Conservation (phyloP, 2,888 invertebrate species). For the Plagodis pulveraria region DNA sequence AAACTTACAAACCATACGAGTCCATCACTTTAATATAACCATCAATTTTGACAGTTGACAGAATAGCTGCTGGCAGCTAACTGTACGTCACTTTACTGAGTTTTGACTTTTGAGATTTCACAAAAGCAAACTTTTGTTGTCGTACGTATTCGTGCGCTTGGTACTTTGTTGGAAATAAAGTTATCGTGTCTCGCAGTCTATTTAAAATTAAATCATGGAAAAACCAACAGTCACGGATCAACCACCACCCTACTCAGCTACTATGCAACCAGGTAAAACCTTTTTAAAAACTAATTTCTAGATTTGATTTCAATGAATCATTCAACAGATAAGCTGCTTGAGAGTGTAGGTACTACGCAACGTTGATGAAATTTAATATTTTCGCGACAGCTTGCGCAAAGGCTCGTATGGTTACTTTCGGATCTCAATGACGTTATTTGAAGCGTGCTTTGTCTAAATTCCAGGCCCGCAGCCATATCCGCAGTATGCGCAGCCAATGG, state of each 20-base stretch:
- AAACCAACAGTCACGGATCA: conserved; percentile 70
- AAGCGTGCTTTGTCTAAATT: conserved; percentile 28
- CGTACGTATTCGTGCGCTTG: conserved; percentile 34
- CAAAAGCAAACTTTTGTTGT: no score
- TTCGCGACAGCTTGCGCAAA: conserved; percentile 13
- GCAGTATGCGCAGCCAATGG: conserved; percentile 41
- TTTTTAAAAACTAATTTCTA: conserved; percentile 10
- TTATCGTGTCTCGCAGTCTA: conserved; percentile 9
- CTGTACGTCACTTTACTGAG: no score
- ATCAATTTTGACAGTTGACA: no score
- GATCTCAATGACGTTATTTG: conserved; percentile 4
- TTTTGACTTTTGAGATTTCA: no score
- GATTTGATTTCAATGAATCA: conserved; percentile 53
- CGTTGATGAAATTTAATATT: conserved; percentile 32
- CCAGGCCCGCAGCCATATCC: conserved; percentile 47
- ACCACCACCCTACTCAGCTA: conserved; percentile 83
- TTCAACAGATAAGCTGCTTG: conserved; percentile 55
- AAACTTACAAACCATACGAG: no score
- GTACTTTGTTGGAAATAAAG: conserved; percentile 23
- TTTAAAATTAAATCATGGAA: conserved; percentile 57
- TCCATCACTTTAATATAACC: no score
- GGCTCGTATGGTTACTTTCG: conserved; percentile 4
- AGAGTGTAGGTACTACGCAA: conserved; percentile 45
- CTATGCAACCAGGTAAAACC: conserved; percentile 61
- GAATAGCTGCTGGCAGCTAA: no score